A percentile compares a stretch with the other conserved stretches of the same genome.
phyloP scores from a whole-genome alignment of 2,113 vertebrate genomes.

The Origma solitaria region DNA sequence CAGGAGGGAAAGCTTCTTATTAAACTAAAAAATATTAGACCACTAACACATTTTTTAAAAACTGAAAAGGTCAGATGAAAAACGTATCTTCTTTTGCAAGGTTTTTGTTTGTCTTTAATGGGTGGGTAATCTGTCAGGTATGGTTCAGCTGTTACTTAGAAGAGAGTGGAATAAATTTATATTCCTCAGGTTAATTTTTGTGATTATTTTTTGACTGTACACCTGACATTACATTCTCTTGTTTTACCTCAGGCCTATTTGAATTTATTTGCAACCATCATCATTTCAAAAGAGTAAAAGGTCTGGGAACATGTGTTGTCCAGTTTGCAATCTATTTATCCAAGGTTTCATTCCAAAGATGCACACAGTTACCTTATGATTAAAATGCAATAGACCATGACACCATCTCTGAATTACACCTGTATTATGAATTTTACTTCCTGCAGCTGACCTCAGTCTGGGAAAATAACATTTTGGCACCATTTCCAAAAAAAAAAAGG shows the following conservation, averaged over 20 bases:
- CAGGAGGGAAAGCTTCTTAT: neutral
- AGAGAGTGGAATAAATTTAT: neutral
- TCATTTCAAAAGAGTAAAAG: neutral
- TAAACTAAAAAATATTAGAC: neutral
- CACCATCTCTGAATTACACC: neutral
- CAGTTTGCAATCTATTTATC: neutral
- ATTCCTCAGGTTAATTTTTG: neutral
- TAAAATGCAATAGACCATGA: neutral
- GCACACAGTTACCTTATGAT: neutral
- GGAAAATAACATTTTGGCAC: neutral
- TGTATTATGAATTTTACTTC: neutral
- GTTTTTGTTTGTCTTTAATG: neutral
- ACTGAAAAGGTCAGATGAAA: neutral
- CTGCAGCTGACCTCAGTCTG: neutral
- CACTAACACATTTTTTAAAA: neutral
- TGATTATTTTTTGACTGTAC: neutral
- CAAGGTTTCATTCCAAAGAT: neutral
- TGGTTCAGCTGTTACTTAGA: neutral
- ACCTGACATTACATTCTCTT: neutral
- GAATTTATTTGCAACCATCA: neutral
- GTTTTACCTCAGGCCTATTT: neutral
- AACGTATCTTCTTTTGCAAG: neutral
- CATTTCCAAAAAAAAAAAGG: neutral
- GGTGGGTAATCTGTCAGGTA: neutral
- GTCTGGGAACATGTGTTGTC: neutral